Base-by-base conservation (phyloP, 2,113 vertebrate species). In the Vidua macroura region DNA sequence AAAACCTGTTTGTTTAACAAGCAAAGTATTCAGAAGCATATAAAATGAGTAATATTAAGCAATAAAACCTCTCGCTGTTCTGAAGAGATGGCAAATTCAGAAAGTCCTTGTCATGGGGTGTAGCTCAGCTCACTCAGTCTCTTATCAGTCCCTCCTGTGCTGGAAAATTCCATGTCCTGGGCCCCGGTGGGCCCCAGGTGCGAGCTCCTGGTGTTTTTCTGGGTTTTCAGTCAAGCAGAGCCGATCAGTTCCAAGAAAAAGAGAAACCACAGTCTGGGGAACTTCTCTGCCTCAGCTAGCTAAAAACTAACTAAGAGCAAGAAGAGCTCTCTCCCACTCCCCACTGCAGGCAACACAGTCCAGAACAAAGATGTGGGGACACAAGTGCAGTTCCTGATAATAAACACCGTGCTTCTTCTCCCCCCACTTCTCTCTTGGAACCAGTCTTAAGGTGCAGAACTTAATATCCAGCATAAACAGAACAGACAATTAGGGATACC, bases 351-450 rank as follows among this genome's bases (percentile, higher is more conserved):
- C 23, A 27, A 1, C 59, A 10, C 46, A 41, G 23, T 12, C 58
- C 18, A 2, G 5, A 30, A 43, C 18, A 2, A 22, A 7, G 14
- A n/a, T 28, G 13, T 1, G 3, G 10, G 5, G 37, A 13, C 21
- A 11, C 4, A 13, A n/a, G 30, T 13, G 35, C 37, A 27, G 15
- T 13, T 10, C 10, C 23, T 41, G 37, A 4, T 8, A 49, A 39
- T 7, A 25, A 77, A 41, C 23, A 13, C 4, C 0, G 0, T 2
- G 2, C 10, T 51, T 25, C 56, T 51, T 25, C 44, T 49, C 30
- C 35, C 2, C 11, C 21, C 3, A 1, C 8, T 63, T 52, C 1
- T 4, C 30, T n/a, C 30, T 78, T 2, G 1, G 46, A 41, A 16
- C 8, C 23, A n/a, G 22, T 41, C 13, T 13, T 21, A 41, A 12